Evolutionary conservation across 2,888 invertebrate genomes (phyloP).

Genomic region (Allacma fusca): DNA sequence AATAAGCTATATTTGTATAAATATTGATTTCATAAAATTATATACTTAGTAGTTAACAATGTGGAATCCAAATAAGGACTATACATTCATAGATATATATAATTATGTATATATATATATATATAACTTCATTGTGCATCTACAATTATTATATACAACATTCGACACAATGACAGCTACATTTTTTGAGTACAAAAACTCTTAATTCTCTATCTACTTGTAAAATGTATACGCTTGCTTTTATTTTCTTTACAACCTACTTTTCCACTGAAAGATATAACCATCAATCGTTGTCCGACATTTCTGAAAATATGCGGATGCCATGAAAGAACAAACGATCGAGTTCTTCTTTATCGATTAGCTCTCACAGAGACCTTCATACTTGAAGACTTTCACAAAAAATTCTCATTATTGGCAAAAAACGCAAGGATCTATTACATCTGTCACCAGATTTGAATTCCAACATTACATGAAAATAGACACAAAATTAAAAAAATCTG

Average conservation of each 20-base stretch:
- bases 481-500: no score
- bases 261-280: not conserved
- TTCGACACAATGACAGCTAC: constrained; percentile 22
- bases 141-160: constrained; percentile 14
- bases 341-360: not conserved
- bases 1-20: constrained; percentile 21
- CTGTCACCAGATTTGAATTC: no score
- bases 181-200: constrained; percentile 2
- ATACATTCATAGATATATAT: constrained; percentile 1
- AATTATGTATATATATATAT: not conserved
- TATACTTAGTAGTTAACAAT: constrained; percentile 21
- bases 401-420: no score
- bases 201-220: not conserved
- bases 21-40: constrained; percentile 19
- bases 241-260: constrained; percentile 2
- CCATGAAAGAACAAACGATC: not conserved
- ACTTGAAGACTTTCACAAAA: no score
- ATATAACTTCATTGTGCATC: constrained; percentile 14
- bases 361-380: not conserved
- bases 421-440: no score
- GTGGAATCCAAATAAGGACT: constrained; percentile 18
- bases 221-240: constrained; percentile 18
- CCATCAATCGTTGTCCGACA: constrained; percentile 4
- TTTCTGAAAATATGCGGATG: not conserved
- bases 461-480: no score